Base-by-base conservation (phyloP, 1,140 invertebrate genomes). In the Cherax destructor region DNA sequence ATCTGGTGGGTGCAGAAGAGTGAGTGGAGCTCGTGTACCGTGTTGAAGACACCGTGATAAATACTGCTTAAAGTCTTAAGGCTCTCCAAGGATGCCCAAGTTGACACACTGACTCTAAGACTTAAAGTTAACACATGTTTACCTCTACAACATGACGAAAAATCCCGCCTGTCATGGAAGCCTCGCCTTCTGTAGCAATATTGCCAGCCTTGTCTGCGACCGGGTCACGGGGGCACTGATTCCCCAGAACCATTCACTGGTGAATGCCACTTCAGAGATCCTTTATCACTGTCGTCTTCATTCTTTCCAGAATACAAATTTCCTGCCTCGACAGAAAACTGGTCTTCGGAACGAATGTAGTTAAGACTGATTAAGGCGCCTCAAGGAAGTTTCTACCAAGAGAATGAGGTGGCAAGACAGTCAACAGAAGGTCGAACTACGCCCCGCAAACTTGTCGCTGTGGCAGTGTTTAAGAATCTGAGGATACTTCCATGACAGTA, bases 111-210 rank as follows among this genome's bases (percentile, higher is more conserved):
- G 61, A 61, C 59, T 84, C 81, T 69, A 49, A 30, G 83, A 85
- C 83, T 85, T 72, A 74, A 85, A 85, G 16, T 85, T 85, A 85
- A 74, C 61, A 85, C 49, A 65, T 65, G 83, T 85, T 85, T 85
- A 85, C 69, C 83, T 50, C 69, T 85, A 85, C 61, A 85, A 30
- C 56, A 50, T 18, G 79, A 56, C 7, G 50, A 10, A 30, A 74
- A 74, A 30, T n/a, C 21, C 69, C n/a, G 21, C 69, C 69, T 6
- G 69, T 74, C 69, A 74, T 24, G 69, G 21, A 30, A 74, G 24
- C 21, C n/a, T 74, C n/a, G 5, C 18, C 21, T 21, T 74, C 69
- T 30, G n/a, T 16, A n/a, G 4, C 61, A 69, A 69, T 69, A 5
- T 16, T 69, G 21, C 16, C 30, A 59, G 56, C 56, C 56, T 59